Evolutionary conservation across 2,113 vertebrate genomes (phyloP), one percentile per base, ranked within the genome.

Genomic region (Egretta garzetta): DNA sequence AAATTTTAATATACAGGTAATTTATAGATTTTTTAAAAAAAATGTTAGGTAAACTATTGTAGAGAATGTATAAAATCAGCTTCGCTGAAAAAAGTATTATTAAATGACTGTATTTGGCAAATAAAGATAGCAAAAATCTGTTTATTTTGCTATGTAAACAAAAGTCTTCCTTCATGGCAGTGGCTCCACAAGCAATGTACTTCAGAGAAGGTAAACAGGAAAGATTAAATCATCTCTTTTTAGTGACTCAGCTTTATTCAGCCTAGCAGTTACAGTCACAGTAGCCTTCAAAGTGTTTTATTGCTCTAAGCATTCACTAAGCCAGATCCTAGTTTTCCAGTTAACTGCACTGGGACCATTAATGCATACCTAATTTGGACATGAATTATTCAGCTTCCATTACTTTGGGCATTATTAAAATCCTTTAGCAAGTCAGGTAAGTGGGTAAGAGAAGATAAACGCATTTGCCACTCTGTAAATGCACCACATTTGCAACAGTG

Each of bases 331-430:
- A 80, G 67, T 82, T 96, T 96, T 95, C 81, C 81, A 92, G 93
- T 90, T 93, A 95, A 94, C 82, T 97, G 80, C 95, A 63, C 67
- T 37, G 23, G 45, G 67, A 74, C 74, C 72, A 88, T 86, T 95
- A 96, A 92, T 95, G 90, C 55, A 71, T 94, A 88, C 88, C 85
- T 95, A 93, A 94, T 94, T 95, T 80, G 82, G 47, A 86, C 75
- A 95, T 95, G 97, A 96, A 97, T 97, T 95, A 96, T 97, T 96
- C 92, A 95, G 10, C 59, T 88, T 20, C 50, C 79, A 77, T 96
- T 86, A 94, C 67, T 84, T 37, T 91, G 39, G 35, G 64, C 64
- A 62, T 77, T 89, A 93, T 88, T 94, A 95, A 95, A 96, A 97
- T 81, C 30, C 76, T 81, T 87, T 91, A 68, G 92, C 72, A 68